Evolutionary conservation across 2,113 vertebrate species (phyloP).

Genomic region (Colaptes auratus): DNA sequence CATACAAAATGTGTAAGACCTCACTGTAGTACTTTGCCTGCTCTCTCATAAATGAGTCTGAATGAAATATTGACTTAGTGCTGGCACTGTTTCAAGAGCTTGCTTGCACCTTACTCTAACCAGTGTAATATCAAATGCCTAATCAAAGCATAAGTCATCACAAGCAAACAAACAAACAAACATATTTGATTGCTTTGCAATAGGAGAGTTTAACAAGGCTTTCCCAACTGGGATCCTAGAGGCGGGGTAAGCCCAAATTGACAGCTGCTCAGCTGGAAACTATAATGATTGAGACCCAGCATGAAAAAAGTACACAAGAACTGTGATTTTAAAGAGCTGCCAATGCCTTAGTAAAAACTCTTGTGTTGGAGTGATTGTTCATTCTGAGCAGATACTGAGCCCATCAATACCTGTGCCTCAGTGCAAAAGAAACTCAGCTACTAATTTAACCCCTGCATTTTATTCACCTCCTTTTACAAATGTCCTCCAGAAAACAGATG

Average conservation of each 20-base stretch:
- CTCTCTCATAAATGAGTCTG: constrained; percentile 42
- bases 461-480: neutral
- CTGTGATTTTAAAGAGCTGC: neutral
- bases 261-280: constrained; percentile 35
- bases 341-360: neutral
- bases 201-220: neutral
- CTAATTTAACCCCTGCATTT: neutral
- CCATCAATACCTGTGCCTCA: neutral
- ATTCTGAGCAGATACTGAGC: constrained; percentile 7
- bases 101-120: constrained; percentile 45
- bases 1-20: neutral
- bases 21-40: neutral
- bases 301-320: neutral
- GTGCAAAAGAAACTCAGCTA: neutral
- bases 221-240: constrained; percentile 31
- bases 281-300: neutral
- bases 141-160: constrained; percentile 52
- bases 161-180: constrained; percentile 52
- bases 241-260: neutral
- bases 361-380: neutral
- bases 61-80: constrained; percentile 61
- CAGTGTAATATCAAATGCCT: constrained; percentile 37
- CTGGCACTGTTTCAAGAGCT: constrained; percentile 54
- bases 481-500: neutral
- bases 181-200: constrained; percentile 36